Base-by-base conservation (phyloP, 2,113 vertebrate species). In the Pollimyrus isidori region DNA sequence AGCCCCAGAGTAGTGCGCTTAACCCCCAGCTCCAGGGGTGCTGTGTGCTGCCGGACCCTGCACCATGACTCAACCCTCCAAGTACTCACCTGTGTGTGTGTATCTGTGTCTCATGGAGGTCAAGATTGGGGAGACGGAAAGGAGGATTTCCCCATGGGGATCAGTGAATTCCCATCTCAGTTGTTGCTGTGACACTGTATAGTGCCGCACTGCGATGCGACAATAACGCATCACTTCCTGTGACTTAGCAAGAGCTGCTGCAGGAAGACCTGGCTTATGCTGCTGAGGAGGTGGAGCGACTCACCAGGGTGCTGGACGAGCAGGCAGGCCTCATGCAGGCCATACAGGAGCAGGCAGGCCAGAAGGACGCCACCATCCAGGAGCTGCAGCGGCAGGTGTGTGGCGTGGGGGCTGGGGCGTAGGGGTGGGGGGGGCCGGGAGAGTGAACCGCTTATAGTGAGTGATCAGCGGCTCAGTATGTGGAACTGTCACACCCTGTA, bases 231-330 rank as follows among this genome's bases (percentile, higher is more conserved):
- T 49, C 23, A 26, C 85, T 48, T 30, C 85, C 49, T 30, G n/a
- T 23, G 15, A 45, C 9, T 80, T 85, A 99, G 98, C 96, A 95
- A 88, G 98, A 99, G 49, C 94, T 99, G 91, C 93, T 99, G 89
- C 97, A 96, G 88, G 98, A 99, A 48, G 98, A 99, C 62, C 82
- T 99, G 90, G 89, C 91, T 15, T 96, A 98, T 3, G 96, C 96
- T 17, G 95, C 96, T 0, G 97, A 99, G 89, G 97, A 99, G 92
- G 95, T 99, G 86, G 96, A 94, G 21, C 95, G 94, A 90, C 96
- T 98, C 90, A 97, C 96, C 0, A 97, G 98, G 91, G 96, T 96
- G 58, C 96, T 97, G 0, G 96, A 96, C 80, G 97, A 98, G 80
- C 97, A 98, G 86, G 93, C 94, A 1, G 91, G 89, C 1, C 93